Percentiles rank a stretch among this genome's conserved stretches.
These are phyloP conservation scores for Beroe forskalii DNA, from an alignment of 37 sponge, comb jelly and placozoan genomes.

Conservation along the genomic window DNA sequence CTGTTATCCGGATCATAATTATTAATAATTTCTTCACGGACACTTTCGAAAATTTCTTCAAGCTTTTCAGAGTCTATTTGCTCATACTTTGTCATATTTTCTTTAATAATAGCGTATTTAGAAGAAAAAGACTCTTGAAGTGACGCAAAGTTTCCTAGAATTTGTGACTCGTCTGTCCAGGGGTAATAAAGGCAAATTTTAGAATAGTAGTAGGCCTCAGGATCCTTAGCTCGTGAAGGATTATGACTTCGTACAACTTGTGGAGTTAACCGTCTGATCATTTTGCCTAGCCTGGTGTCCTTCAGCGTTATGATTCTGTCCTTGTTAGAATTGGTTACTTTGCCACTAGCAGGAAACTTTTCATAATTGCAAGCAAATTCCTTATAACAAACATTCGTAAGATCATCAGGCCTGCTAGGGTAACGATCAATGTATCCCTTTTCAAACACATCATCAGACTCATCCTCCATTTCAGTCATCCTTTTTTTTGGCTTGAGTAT, in stretches of 20 bases:
- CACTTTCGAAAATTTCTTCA: background rate
- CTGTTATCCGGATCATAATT: too few relatives aligned
- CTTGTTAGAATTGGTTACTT: background rate
- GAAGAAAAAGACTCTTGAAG: background rate
- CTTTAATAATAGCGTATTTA: background rate
- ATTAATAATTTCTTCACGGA: background rate
- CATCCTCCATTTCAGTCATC: background rate
- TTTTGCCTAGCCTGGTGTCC: background rate
- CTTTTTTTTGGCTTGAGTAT: background rate
- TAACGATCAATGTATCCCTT: background rate
- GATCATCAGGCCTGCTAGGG: background rate
- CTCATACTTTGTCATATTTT: slow-evolving; percentile 1
- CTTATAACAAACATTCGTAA: background rate
- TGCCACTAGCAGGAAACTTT: background rate
- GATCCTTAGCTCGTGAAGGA: background rate
- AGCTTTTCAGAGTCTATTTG: background rate
- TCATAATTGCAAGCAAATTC: background rate
- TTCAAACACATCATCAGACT: background rate
- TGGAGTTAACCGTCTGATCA: background rate
- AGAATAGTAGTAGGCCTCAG: slow-evolving; percentile 1
- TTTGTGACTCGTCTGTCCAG: background rate
- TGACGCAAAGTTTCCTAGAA: background rate
- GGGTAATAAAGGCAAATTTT: slow-evolving; percentile 20
- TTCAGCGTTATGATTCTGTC: background rate
- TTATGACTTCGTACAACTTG: background rate